Conservation (phyloP, 2,113 vertebrate genomes). For the Apistogramma diplotaenia region DNA sequence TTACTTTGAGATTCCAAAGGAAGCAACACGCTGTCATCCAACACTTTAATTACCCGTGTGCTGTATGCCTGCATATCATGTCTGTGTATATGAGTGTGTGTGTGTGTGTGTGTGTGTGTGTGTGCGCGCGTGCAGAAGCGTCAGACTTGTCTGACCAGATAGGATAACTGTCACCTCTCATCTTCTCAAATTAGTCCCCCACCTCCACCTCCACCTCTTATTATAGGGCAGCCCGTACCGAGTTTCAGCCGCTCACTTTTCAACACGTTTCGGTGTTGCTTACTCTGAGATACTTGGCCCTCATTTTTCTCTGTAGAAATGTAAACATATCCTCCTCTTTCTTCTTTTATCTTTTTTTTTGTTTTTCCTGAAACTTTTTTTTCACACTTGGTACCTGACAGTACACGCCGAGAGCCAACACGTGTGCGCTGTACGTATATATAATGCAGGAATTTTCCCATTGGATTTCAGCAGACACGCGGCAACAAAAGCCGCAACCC, state of each 20-base stretch:
- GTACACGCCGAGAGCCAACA: background rate
- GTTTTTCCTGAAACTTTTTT: slow-evolving; percentile 4
- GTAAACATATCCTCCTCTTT: slow-evolving; percentile 53
- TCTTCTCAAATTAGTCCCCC: slow-evolving; percentile 47
- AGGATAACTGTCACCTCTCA: slow-evolving; percentile 61
- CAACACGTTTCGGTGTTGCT: slow-evolving; percentile 36
- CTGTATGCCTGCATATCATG: background rate
- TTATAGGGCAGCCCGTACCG: slow-evolving; percentile 15
- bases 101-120: background rate
- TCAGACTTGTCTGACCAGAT: slow-evolving; percentile 62
- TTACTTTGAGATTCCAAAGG: slow-evolving; percentile 41
- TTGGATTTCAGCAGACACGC: background rate
- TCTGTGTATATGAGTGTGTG: background rate
- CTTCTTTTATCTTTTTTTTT: background rate
- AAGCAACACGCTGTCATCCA: slow-evolving; percentile 60
- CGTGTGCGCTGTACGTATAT: background rate
- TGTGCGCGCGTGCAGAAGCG: background rate
- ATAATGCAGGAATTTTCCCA: background rate
- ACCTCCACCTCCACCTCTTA: background rate
- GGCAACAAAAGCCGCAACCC: no score
- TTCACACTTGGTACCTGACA: background rate
- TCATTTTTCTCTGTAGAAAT: slow-evolving; percentile 22
- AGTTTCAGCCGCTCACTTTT: slow-evolving; percentile 55
- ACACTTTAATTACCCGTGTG: slow-evolving; percentile 59
- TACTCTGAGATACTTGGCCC: slow-evolving; percentile 35